phyloP scores from a whole-genome alignment of 2,797 vertebrate genomes.

The Acrossocheilus wenchowensis region DNA sequence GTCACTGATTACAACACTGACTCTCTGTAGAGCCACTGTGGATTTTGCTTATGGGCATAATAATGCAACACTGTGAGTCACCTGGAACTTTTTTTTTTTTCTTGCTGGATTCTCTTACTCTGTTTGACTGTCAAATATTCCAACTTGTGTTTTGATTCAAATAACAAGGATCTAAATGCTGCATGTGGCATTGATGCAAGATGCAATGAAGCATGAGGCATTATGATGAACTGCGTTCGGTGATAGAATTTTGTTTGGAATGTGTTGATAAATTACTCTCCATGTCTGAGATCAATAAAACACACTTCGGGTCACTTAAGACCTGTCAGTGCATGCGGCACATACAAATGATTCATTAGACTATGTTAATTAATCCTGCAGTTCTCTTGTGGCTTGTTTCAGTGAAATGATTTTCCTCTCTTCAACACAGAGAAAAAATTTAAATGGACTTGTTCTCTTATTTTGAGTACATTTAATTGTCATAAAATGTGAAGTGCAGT shows the following conservation, averaged over 20 bases:
- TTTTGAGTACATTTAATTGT: conserved; percentile 1
- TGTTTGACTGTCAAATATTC: not conserved
- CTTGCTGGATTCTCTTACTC: not conserved
- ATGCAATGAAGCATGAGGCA: not conserved
- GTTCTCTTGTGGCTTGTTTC: conserved; percentile 23
- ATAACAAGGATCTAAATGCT: conserved; percentile 13
- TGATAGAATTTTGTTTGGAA: conserved; percentile 41
- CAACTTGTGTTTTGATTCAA: not conserved
- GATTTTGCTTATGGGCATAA: not conserved
- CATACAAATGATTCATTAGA: conserved; percentile 39
- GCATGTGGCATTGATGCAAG: conserved; percentile 4
- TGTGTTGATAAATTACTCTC: conserved; percentile 37
- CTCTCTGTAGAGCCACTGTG: not conserved
- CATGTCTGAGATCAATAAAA: conserved; percentile 39
- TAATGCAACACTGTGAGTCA: not conserved
- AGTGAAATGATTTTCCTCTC: conserved; percentile 12
- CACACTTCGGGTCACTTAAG: conserved; percentile 41
- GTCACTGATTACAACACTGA: not conserved
- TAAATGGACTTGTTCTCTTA: conserved; percentile 12
- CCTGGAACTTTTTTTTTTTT: not conserved
- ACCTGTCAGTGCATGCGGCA: conserved; percentile 38
- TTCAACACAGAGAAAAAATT: conserved; percentile 16
- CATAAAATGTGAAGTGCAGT: not conserved
- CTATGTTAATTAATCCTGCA: conserved; percentile 42
- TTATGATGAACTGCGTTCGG: conserved; percentile 31